Evolutionary conservation across 2,888 invertebrate genomes (phyloP).

Genomic region (Megaustenia siamemsis): DNA sequence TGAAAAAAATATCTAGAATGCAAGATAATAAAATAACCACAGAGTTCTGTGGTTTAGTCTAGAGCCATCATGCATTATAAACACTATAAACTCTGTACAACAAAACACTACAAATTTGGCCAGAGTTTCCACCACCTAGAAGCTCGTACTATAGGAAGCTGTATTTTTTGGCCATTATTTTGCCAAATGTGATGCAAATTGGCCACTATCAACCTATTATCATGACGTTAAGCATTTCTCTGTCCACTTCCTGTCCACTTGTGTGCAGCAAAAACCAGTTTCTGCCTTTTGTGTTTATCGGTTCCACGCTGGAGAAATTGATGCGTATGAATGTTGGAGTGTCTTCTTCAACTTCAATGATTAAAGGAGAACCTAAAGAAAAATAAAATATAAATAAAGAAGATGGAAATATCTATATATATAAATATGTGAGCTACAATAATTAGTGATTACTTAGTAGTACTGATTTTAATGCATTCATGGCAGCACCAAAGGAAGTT

Average conservation of each 20-base stretch:
- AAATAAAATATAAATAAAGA: constrained; percentile 6
- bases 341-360: constrained; percentile 66
- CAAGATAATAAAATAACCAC: neutral
- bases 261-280: constrained; percentile 67
- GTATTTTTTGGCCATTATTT: neutral
- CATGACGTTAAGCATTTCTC: constrained; percentile 65
- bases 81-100: neutral
- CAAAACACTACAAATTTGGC: neutral
- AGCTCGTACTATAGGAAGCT: constrained; percentile 1
- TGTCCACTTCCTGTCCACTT: constrained; percentile 65
- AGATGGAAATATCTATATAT: no score
- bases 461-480: no score
- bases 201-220: constrained; percentile 69
- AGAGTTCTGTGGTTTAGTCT: neutral
- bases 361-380: constrained; percentile 72
- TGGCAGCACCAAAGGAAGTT: no score
- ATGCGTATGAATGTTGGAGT: constrained; percentile 63
- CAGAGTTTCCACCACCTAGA: constrained; percentile 5
- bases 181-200: neutral
- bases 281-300: constrained; percentile 56
- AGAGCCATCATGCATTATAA: constrained; percentile 10
- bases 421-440: no score
- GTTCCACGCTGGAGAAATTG: constrained; percentile 61
- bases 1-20: neutral
- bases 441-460: neutral